Base-by-base conservation (phyloP, 2,888 invertebrate genomes). In the Chloromyia formosa region DNA sequence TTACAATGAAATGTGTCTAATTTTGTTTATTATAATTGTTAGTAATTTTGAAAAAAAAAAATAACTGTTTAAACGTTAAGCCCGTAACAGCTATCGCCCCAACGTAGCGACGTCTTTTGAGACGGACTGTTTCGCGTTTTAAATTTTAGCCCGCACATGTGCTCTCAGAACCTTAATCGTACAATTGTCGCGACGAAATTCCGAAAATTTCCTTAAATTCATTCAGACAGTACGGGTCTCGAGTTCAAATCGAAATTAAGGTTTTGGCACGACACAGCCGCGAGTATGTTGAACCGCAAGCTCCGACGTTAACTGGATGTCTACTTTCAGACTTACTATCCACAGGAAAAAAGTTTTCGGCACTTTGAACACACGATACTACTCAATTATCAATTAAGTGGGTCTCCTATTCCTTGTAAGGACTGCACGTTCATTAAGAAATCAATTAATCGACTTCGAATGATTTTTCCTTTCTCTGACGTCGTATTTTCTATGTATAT, bases 71-170 rank as follows among this genome's bases (percentile, higher is more conserved):
- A 22, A 18, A 40, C 61, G 12, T 12, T 35, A 27, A 64, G 35
- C n/a, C 40, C 61, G 82, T 84, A 85, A 88, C 95, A 96, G 88
- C 94, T 94, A 89, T 96, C 96, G 87, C 95, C 95, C 96, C 96
- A 96, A 88, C 96, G 93, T 84, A 96, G 92, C 87, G 95, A 95
- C 88, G 96, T 96, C 91, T 95, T 95, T 90, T 95, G 95, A 88
- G 95, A 95, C 90, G 96, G 96, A 90, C 94, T 95, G 89, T 96
- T 96, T 88, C 95, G 93, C 87, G 95, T 95, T 89, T 92, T 95
- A 92, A 95, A 95, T 88, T 92, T 94, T 92, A 94, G 91, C 90
- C 94, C 94, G 90, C 93, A 94, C 95, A 95, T 95, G 93, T 92
- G 92, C 92, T 81, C 80, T 74, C 71, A 60, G 49, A 64, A 73